Evolutionary conservation across 2,888 invertebrate genomes (phyloP), one percentile per base, ranked within the genome.

Genomic region (Diloba caeruleocephala): DNA sequence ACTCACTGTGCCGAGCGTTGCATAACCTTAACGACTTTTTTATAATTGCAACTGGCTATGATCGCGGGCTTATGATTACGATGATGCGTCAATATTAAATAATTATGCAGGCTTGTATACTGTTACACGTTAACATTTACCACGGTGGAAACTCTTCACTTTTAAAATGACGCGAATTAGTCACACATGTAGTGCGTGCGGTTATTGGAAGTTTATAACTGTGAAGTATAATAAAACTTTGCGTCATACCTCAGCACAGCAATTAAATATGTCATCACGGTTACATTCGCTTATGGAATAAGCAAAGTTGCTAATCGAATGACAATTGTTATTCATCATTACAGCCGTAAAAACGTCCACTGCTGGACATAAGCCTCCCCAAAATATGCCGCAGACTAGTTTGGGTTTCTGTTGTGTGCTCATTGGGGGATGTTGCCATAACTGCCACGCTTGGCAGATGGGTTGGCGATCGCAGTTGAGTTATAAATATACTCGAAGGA

Each of bases 221-320:
- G 61, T 66, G 3, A 38, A 50, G 17, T 19, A n/a, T 42, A 51
- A 33, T 38, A 31, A 42, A 51, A 41, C 8, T 13, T 52, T 42
- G 12, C 52, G 29, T 43, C 41, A 45, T 6, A 10, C 10, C 29
- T 33, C 10, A 17, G 10, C 23, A 28, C 1, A 28, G 42, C 1
- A 0, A 67, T 61, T 66, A 51, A 32, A 45, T 45, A 33, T 66
- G 33, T 66, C 67, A 34, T 34, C 45, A 51, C 45, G 51, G 26
- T 61, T 51, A 37, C 25, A 37, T 48, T 33, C 10, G 21, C 7
- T 59, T 31, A 8, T 13, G 8, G n/a, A n/a, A n/a, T 26, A 28
- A 34, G 12, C 23, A 9, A 8, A 4, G 3, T 5, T 21, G 5
- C 7, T 7, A 21, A 21, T 21, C 21, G 21, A 21, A 21, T 6